A percentile compares a stretch with the other conserved stretches of the same genome.
Conservation (phyloP, 1,140 invertebrate genomes). For the Bombus superbus region DNA sequence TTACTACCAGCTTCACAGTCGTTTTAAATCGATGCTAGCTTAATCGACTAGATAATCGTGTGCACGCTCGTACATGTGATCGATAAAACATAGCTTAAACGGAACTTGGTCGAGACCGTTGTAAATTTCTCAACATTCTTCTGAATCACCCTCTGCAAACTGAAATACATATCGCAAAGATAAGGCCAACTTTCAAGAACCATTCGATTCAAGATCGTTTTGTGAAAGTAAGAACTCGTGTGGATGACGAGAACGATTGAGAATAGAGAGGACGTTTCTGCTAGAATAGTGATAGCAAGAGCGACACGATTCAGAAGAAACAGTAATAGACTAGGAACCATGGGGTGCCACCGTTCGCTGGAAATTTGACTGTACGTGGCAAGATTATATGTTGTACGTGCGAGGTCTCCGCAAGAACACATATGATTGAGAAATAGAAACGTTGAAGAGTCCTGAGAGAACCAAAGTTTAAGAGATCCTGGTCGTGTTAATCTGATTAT, state of each 20-base stretch:
- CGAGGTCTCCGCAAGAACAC: neutral
- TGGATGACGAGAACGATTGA: neutral
- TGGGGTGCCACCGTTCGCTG: neutral
- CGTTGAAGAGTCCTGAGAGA: neutral
- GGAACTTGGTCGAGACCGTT: neutral
- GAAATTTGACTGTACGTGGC: neutral
- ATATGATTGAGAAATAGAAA: neutral
- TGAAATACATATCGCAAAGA: neutral
- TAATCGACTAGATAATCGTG: neutral
- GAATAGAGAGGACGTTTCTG: too few relatives aligned
- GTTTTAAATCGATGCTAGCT: neutral
- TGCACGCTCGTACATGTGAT: neutral
- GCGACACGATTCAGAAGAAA: too few relatives aligned
- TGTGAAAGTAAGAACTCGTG: neutral
- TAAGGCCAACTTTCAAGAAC: slow-evolving; percentile 45
- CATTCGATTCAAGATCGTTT: slow-evolving; percentile 1
- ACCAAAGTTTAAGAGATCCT: neutral
- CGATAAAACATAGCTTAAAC: neutral
- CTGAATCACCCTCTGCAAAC: neutral
- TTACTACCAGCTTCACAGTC: neutral
- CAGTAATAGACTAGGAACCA: neutral
- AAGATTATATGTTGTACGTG: neutral
- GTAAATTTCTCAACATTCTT: neutral
- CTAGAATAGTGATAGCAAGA: too few relatives aligned
- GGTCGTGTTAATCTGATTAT: neutral